These are phyloP conservation scores for Orcinus orca DNA, from an alignment of 2,113 vertebrate species.

Conservation along the genomic window DNA sequence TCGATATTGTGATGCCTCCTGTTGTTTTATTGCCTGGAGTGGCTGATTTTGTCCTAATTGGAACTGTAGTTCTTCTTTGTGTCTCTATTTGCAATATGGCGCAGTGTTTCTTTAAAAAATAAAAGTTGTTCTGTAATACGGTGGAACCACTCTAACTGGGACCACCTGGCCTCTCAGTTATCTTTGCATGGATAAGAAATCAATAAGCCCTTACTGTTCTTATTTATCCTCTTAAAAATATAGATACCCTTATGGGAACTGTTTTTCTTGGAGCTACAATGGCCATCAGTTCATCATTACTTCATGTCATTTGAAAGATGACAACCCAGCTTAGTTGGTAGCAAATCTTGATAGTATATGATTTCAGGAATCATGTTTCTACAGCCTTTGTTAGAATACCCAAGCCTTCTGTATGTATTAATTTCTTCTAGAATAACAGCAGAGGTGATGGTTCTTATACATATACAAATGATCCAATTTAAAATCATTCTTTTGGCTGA, in stretches of 20 bases:
- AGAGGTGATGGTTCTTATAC: not conserved
- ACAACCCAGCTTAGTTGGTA: constrained; percentile 51
- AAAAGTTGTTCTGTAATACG: constrained; percentile 24
- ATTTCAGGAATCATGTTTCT: constrained; percentile 37
- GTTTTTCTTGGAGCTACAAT: not conserved
- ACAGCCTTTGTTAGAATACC: constrained; percentile 29
- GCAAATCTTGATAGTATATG: constrained; percentile 8
- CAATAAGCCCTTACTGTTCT: constrained; percentile 54
- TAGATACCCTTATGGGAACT: not conserved
- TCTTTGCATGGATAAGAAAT: constrained; percentile 60
- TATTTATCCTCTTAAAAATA: constrained; percentile 30
- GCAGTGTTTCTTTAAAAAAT: constrained; percentile 19
- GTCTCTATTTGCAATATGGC: constrained; percentile 87
- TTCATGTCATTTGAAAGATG: constrained; percentile 62
- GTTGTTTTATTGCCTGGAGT: constrained; percentile 87
- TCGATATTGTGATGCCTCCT: constrained; percentile 83
- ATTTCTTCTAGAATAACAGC: constrained; percentile 53
- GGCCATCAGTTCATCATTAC: not conserved
- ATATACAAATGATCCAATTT: not conserved
- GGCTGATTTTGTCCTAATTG: constrained; percentile 91
- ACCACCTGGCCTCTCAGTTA: constrained; percentile 6
- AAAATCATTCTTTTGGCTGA: not conserved
- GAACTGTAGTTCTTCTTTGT: constrained; percentile 86
- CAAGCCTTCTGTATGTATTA: not conserved
- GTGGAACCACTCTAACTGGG: constrained; percentile 46